A percentile compares a stretch with the other conserved stretches of the same genome.
Evolutionary conservation across 2,888 invertebrate genomes (phyloP).

Genomic region (Xestobium rufovillosum): DNA sequence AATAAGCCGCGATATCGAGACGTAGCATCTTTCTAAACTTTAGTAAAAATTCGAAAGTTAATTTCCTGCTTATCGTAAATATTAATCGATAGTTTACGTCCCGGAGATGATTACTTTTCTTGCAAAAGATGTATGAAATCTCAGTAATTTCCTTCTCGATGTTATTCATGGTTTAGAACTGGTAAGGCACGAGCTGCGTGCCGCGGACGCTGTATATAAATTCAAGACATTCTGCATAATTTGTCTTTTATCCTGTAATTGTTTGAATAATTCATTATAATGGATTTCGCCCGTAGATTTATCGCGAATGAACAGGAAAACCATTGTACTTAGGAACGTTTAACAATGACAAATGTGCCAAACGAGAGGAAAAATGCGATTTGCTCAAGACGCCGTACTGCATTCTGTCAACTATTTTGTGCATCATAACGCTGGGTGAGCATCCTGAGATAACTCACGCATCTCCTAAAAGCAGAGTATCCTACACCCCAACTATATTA

Average conservation of each 20-base stretch:
- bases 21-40: constrained; percentile 10
- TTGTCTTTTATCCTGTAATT: constrained; percentile 44
- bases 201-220: too few species aligned
- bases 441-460: too few species aligned
- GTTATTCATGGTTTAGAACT: constrained; percentile 1
- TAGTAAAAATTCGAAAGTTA: constrained; percentile 15
- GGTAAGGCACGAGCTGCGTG: too few species aligned
- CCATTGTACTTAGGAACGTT: constrained; percentile 33
- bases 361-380: too few species aligned
- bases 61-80: constrained; percentile 23
- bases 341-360: too few species aligned
- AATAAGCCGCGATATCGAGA: too few species aligned
- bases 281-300: constrained; percentile 39
- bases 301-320: constrained; percentile 43
- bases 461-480: too few species aligned
- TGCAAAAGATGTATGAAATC: constrained; percentile 1
- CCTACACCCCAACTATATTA: too few species aligned
- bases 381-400: too few species aligned
- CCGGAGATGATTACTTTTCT: constrained; percentile 17
- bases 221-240: too few species aligned
- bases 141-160: constrained; percentile 1
- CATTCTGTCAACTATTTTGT: too few species aligned
- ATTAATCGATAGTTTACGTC: constrained; percentile 21
- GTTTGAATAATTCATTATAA: constrained; percentile 43
- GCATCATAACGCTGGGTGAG: too few species aligned